Conservation (phyloP, 2,113 vertebrate genomes). For the Tenebrosternarchus preto region DNA sequence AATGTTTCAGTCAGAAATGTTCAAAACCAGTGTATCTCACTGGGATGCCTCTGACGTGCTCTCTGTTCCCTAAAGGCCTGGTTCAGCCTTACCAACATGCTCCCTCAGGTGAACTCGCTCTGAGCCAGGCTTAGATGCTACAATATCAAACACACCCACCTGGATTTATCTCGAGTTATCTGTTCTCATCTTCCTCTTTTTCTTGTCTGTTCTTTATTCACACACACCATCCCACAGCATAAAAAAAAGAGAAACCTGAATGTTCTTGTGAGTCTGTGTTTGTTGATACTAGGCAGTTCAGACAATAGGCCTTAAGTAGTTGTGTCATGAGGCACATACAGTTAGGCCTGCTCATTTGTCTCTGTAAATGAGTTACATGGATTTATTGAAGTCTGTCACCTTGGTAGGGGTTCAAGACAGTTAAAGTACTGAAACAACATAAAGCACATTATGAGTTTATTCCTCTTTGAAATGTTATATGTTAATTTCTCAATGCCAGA, state of each 20-base stretch:
- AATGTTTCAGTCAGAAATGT: not conserved
- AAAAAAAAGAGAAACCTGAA: not conserved
- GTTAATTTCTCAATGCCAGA: no score
- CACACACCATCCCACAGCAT: not conserved
- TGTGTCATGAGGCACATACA: not conserved
- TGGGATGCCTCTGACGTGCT: not conserved
- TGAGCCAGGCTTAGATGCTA: slow-evolving; percentile 16
- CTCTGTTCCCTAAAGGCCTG: not conserved
- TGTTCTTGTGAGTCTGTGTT: not conserved
- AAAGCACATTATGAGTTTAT: no score
- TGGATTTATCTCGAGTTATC: not conserved
- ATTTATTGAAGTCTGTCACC: not conserved
- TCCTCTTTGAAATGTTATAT: no score
- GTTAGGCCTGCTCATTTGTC: slow-evolving; percentile 17
- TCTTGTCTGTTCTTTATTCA: not conserved
- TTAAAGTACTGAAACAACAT: no score
- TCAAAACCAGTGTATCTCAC: not conserved
- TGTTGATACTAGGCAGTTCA: not conserved
- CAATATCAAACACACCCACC: not conserved
- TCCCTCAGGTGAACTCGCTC: slow-evolving; percentile 9
- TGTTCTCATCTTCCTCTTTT: not conserved
- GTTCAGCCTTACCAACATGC: slow-evolving; percentile 1
- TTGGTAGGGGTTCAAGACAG: not conserved
- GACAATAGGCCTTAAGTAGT: not conserved
- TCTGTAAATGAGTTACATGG: slow-evolving; percentile 10